These are phyloP conservation scores for Argopecten irradians DNA, from an alignment of 1,140 invertebrate genomes.

Conservation along the genomic window DNA sequence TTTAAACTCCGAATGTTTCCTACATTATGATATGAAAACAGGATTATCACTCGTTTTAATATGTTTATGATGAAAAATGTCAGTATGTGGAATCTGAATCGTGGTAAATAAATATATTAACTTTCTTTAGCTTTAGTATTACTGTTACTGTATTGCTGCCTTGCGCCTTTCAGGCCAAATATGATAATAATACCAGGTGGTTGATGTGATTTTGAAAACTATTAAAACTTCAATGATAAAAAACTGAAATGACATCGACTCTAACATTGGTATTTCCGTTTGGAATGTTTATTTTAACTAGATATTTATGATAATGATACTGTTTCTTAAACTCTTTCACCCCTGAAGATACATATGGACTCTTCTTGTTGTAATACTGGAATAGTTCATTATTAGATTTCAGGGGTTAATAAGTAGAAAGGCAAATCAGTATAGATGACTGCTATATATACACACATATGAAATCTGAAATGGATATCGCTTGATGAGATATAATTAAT, in stretches of 20 bases:
- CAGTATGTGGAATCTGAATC: not conserved
- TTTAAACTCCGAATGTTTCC: not conserved
- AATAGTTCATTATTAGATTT: too few relatives aligned
- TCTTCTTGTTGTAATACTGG: too few relatives aligned
- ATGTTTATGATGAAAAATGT: not conserved
- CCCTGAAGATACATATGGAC: too few relatives aligned
- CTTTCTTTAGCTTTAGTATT: too few relatives aligned
- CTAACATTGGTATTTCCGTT: too few relatives aligned
- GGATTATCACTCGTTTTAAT: not conserved
- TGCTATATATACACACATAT: not conserved
- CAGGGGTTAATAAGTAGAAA: too few relatives aligned
- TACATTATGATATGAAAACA: not conserved
- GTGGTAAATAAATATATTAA: too few relatives aligned
- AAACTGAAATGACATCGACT: too few relatives aligned
- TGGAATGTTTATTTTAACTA: not conserved
- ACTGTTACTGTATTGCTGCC: not conserved
- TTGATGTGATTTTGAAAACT: not conserved
- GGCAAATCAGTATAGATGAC: not conserved
- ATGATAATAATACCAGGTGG: not conserved
- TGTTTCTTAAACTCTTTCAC: not conserved
- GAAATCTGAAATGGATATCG: not conserved
- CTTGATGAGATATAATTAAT: not conserved
- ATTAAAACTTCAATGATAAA: not conserved
- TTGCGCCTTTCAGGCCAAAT: not conserved
- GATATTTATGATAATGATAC: not conserved